Evolutionary conservation across 2,113 vertebrate genomes (phyloP).

Genomic region (Oplegnathus fasciatus): DNA sequence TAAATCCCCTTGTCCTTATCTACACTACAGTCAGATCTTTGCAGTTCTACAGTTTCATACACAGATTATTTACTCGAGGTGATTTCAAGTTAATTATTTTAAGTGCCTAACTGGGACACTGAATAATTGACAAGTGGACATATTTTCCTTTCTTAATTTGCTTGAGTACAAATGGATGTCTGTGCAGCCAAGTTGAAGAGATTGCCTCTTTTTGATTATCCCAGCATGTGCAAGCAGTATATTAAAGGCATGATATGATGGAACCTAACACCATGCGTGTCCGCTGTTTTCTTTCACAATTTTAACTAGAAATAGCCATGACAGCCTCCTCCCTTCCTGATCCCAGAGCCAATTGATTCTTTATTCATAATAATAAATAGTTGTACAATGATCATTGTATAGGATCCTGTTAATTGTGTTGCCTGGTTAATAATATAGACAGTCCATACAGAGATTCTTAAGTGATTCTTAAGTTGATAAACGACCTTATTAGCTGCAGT

Average conservation of each 20-base stretch:
- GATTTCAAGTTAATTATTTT: slow-evolving; percentile 47
- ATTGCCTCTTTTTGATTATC: slow-evolving; percentile 5
- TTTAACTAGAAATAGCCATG: not conserved
- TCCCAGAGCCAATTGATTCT: not conserved
- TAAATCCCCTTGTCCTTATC: slow-evolving; percentile 30
- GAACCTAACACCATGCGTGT: not conserved
- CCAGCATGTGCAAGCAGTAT: not conserved
- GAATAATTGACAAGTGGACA: slow-evolving; percentile 45
- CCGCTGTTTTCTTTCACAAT: not conserved
- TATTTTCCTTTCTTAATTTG: slow-evolving; percentile 24
- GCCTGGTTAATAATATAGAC: not conserved
- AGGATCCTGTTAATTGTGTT: not conserved
- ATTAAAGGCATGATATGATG: not conserved
- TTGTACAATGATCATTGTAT: not conserved
- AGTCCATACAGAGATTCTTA: no score
- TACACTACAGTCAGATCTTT: slow-evolving; percentile 13
- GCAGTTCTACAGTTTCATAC: slow-evolving; percentile 51
- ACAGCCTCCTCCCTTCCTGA: not conserved
- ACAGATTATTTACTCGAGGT: slow-evolving; percentile 46
- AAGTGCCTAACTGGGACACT: slow-evolving; percentile 28
- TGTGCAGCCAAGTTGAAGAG: slow-evolving; percentile 7
- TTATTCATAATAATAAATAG: not conserved
- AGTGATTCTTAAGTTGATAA: no score
- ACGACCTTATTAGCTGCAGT: not conserved
- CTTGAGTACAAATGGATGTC: slow-evolving; percentile 5